A percentile compares a stretch with the other conserved stretches of the same genome.
phyloP scores from a whole-genome alignment of 2,888 invertebrate species.

The Apamea epomidion region DNA sequence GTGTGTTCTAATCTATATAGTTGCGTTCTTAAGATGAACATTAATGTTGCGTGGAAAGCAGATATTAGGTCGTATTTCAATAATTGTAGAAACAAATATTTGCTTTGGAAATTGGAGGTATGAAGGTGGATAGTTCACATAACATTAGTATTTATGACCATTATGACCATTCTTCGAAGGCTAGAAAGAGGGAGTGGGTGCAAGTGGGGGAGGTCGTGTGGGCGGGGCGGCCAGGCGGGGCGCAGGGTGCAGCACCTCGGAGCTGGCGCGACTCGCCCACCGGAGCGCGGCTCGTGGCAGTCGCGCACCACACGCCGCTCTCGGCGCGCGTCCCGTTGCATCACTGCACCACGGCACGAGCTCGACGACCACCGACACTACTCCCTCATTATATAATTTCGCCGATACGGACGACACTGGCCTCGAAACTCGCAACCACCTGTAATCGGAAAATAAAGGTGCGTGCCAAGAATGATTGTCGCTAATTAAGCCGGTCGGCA shows the following conservation, averaged over 20 bases:
- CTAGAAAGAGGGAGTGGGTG: constrained; percentile 78
- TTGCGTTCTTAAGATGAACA: not conserved
- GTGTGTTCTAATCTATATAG: not conserved
- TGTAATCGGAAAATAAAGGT: constrained; percentile 80
- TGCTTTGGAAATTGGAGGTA: not conserved
- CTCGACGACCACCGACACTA: constrained; percentile 47
- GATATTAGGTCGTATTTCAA: not conserved
- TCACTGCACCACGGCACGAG: constrained; percentile 63
- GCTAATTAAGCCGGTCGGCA: constrained; percentile 80
- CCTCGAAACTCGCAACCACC: constrained; percentile 69
- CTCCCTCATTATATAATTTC: constrained; percentile 52
- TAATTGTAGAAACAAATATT: not conserved
- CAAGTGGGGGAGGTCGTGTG: constrained; percentile 77
- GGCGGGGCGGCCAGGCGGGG: constrained; percentile 86
- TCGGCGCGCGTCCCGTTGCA: constrained; percentile 79
- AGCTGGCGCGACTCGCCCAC: constrained; percentile 83
- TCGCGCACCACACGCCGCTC: constrained; percentile 83
- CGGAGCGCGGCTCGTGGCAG: constrained; percentile 79
- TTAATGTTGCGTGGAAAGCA: not conserved
- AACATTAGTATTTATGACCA: constrained; percentile 15
- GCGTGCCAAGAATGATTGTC: constrained; percentile 77
- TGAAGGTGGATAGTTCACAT: not conserved
- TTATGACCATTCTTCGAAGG: constrained; percentile 49
- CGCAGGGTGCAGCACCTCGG: constrained; percentile 84
- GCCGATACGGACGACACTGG: constrained; percentile 54